phyloP scores from a whole-genome alignment of 2,888 invertebrate species.

The Aspidapion aeneum region DNA sequence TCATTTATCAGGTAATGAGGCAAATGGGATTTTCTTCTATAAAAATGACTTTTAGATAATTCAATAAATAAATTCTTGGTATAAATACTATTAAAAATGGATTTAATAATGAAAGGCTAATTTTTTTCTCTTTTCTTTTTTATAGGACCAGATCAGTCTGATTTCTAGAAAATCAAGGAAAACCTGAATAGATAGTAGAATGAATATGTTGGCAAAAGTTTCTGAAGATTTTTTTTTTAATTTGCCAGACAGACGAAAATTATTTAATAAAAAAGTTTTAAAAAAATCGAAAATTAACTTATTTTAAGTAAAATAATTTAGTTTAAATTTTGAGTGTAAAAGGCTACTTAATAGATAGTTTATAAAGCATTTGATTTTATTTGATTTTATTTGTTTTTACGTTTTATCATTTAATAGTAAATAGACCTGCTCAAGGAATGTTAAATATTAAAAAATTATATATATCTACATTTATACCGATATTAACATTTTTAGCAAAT shows the following conservation, averaged over 20 bases:
- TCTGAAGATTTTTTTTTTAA: neutral
- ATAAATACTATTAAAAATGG: too few species aligned
- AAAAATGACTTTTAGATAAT: too few species aligned
- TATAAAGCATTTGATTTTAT: neutral
- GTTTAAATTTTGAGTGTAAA: too few species aligned
- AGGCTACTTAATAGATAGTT: too few species aligned
- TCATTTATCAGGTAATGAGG: too few species aligned
- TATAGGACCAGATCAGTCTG: slow-evolving; percentile 59
- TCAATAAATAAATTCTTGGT: too few species aligned
- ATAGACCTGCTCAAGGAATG: neutral
- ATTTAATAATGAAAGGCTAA: too few species aligned
- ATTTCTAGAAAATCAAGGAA: slow-evolving; percentile 47
- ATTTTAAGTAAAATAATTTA: neutral
- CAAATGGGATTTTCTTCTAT: too few species aligned
- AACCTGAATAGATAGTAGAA: neutral
- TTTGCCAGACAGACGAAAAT: neutral
- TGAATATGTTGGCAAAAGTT: neutral
- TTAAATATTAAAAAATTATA: neutral
- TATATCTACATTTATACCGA: neutral
- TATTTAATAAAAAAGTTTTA: too few species aligned
- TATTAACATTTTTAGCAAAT: neutral
- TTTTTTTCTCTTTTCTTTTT: slow-evolving; percentile 30
- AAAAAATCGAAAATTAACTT: too few species aligned
- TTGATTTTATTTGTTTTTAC: neutral
- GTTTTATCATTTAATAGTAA: neutral